Evolutionary conservation across 2,113 vertebrate genomes (phyloP).

Genomic region (Scalopus aquaticus): DNA sequence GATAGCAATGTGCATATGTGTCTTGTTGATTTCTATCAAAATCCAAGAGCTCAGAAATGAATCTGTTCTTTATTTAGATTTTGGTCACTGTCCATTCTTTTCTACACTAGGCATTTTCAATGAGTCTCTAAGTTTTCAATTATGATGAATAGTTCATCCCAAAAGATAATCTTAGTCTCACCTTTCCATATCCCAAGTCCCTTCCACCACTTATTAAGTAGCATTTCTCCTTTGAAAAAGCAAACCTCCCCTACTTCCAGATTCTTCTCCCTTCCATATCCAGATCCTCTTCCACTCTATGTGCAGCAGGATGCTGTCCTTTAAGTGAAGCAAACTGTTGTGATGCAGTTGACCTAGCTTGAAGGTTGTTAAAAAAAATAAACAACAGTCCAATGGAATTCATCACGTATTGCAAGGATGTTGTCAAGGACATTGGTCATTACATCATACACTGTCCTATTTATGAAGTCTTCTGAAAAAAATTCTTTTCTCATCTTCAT

Average conservation of each 20-base stretch:
- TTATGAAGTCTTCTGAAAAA: conserved; percentile 1
- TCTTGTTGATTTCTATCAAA: background rate
- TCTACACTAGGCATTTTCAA: background rate
- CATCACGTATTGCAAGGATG: conserved; percentile 39
- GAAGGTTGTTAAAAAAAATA: background rate
- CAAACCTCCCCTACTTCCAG: background rate
- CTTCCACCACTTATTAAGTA: background rate
- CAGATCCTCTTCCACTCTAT: background rate
- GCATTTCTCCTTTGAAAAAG: background rate
- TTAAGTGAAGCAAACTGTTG: background rate
- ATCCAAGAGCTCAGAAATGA: background rate
- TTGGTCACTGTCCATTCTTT: background rate
- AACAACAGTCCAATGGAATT: conserved; percentile 25
- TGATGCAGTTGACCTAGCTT: conserved; percentile 26
- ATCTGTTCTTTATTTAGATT: background rate
- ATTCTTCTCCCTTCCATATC: background rate
- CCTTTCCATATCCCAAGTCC: background rate
- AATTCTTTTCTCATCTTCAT: background rate
- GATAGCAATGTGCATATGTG: background rate
- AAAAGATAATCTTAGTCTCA: background rate
- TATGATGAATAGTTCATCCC: background rate
- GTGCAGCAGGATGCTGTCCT: background rate
- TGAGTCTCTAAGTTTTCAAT: background rate
- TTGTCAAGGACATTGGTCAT: conserved; percentile 22
- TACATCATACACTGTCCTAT: conserved; percentile 19